Evolutionary conservation across 1,140 invertebrate genomes (phyloP).

Genomic region (Plectrocnemia conspersa): DNA sequence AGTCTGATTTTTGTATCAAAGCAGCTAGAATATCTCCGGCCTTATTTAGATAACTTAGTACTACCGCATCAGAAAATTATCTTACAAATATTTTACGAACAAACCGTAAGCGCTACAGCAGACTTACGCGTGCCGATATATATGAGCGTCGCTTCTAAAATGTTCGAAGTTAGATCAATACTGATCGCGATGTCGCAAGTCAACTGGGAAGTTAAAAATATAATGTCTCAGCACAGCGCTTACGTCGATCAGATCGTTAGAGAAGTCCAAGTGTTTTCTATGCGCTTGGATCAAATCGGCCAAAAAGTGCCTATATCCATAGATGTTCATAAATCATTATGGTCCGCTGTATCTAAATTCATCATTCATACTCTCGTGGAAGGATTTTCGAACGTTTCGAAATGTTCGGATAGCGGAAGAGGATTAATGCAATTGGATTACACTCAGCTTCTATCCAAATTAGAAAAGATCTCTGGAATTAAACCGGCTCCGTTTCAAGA

Average conservation of each 20-base stretch:
- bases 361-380: constrained; percentile 85
- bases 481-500: constrained; percentile 83
- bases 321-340: constrained; percentile 68
- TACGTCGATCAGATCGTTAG: constrained; percentile 78
- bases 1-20: constrained; percentile 84
- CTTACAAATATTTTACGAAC: constrained; percentile 70
- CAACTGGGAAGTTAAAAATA: constrained; percentile 93
- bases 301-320: constrained; percentile 64
- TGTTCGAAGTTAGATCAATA: constrained; percentile 75
- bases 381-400: constrained; percentile 86
- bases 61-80: constrained; percentile 59
- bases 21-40: constrained; percentile 78
- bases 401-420: constrained; percentile 93
- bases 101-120: constrained; percentile 64
- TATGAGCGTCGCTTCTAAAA: constrained; percentile 71
- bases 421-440: constrained; percentile 98
- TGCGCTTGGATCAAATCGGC: constrained; percentile 67
- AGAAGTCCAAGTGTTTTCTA: constrained; percentile 74
- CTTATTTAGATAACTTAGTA: constrained; percentile 74
- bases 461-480: constrained; percentile 78
- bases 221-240: constrained; percentile 89
- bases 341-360: constrained; percentile 82
- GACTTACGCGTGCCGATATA: constrained; percentile 83
- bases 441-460: constrained; percentile 87
- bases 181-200: constrained; percentile 84